Percentiles rank a stretch among this genome's conserved stretches.
These are phyloP conservation scores for Sphaerophoria rueppellii DNA, from an alignment of 2,888 invertebrate species.

Conservation along the genomic window DNA sequence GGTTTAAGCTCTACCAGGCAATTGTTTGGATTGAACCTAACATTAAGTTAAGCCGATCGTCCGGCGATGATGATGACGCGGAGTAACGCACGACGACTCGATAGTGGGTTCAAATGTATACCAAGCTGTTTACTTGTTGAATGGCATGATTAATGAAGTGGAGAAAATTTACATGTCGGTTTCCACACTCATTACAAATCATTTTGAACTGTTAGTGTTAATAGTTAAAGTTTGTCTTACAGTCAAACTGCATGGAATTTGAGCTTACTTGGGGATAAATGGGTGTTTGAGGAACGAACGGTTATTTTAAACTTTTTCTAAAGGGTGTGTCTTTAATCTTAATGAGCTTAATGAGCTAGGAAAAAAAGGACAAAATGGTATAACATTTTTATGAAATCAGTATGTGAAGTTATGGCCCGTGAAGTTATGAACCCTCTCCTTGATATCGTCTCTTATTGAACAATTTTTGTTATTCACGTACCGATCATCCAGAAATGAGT, in stretches of 20 bases:
- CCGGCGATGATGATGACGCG: not conserved
- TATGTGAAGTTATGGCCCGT: too few relatives aligned
- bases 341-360: too few relatives aligned
- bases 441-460: too few relatives aligned
- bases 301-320: too few relatives aligned
- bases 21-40: slow-evolving; percentile 28
- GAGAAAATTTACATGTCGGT: slow-evolving; percentile 68
- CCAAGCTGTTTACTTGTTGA: slow-evolving; percentile 55
- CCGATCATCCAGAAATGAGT: too few relatives aligned
- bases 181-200: slow-evolving; percentile 71
- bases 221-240: slow-evolving; percentile 6
- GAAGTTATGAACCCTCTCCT: too few relatives aligned
- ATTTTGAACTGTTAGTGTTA: slow-evolving; percentile 60
- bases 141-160: slow-evolving; percentile 71
- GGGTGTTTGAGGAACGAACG: slow-evolving; percentile 2
- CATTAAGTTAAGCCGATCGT: not conserved
- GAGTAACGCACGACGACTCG: not conserved
- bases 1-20: slow-evolving; percentile 46
- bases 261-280: not conserved
- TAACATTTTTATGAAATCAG: too few relatives aligned
- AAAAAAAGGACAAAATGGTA: too few relatives aligned
- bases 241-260: slow-evolving; percentile 24
- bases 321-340: too few relatives aligned
- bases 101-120: slow-evolving; percentile 13
- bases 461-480: too few relatives aligned